A percentile compares a stretch with the other conserved stretches of the same genome.
Conservation (phyloP, 2,113 vertebrate species). For the Pao palembangensis region DNA sequence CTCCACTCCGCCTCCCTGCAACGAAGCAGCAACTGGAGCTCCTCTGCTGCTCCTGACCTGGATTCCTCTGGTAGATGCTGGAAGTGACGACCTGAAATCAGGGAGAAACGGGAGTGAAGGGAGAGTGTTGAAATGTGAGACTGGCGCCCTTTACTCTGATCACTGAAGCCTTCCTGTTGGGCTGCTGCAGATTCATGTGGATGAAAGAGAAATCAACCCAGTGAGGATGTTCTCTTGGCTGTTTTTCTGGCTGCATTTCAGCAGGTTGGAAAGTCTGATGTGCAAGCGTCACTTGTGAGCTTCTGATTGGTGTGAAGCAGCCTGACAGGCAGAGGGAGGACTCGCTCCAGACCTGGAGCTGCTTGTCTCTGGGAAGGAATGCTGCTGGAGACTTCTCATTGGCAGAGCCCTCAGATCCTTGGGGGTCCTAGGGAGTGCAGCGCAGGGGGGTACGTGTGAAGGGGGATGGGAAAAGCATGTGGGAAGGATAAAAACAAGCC, state of each 20-base stretch:
- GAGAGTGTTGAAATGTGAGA: too few relatives aligned
- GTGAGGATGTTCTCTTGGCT: constrained; percentile 2
- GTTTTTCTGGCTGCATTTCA: constrained; percentile 10
- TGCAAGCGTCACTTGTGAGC: constrained; percentile 44
- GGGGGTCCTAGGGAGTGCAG: constrained; percentile 51
- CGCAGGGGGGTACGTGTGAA: constrained; percentile 25
- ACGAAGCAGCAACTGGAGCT: not conserved
- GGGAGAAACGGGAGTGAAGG: not conserved
- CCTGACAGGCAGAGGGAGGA: constrained; percentile 51
- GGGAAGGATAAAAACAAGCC: constrained; percentile 54
- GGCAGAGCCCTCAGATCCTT: constrained; percentile 65
- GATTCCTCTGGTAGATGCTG: too few relatives aligned
- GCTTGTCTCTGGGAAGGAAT: constrained; percentile 76
- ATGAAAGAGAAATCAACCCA: constrained; percentile 43
- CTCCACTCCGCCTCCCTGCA: not conserved
- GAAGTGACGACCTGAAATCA: too few relatives aligned
- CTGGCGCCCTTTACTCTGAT: constrained; percentile 10
- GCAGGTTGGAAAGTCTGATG: constrained; percentile 47
- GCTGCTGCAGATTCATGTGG: constrained; percentile 11
- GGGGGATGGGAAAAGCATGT: constrained; percentile 49
- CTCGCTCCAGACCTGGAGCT: constrained; percentile 37
- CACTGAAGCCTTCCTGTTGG: constrained; percentile 4
- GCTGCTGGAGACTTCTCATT: constrained; percentile 60
- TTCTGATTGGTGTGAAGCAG: constrained; percentile 63
- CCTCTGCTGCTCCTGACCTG: too few relatives aligned